Percentiles rank a stretch among this genome's conserved stretches.
phyloP scores from a whole-genome alignment of 2,888 invertebrate genomes.

The Smittia aterrima region DNA sequence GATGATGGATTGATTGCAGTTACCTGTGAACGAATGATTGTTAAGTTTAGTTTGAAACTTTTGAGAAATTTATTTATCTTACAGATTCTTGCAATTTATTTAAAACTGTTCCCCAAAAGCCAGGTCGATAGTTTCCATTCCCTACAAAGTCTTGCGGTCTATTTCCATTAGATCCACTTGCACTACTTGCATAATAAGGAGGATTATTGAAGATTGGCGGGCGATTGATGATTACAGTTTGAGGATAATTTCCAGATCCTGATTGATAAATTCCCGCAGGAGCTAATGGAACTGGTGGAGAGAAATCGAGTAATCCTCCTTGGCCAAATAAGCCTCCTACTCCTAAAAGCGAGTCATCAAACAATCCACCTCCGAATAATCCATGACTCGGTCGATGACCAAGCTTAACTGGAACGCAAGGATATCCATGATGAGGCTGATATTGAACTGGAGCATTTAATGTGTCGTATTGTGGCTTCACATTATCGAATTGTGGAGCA shows the following conservation, averaged over 20 bases:
- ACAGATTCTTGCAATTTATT: constrained; percentile 33
- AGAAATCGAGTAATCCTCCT: constrained; percentile 26
- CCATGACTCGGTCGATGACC: constrained; percentile 3
- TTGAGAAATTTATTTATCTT: not conserved
- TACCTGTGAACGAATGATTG: not conserved
- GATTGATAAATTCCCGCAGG: constrained; percentile 5
- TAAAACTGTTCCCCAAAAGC: constrained; percentile 27
- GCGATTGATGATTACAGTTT: constrained; percentile 37
- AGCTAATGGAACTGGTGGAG: not conserved
- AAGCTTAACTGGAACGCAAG: constrained; percentile 30
- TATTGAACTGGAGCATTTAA: constrained; percentile 15
- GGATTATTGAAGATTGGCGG: constrained; percentile 30
- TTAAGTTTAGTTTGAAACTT: not conserved
- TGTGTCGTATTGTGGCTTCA: constrained; percentile 15
- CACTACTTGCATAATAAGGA: not conserved
- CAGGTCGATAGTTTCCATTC: not conserved
- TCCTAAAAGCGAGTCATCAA: not conserved
- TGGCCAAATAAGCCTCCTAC: not conserved
- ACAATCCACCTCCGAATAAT: constrained; percentile 20
- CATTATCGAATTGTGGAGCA: constrained; percentile 9
- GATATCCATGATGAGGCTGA: constrained; percentile 32
- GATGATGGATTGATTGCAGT: constrained; percentile 20
- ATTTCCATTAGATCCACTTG: not conserved
- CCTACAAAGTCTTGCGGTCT: not conserved
- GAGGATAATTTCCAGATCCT: constrained; percentile 7